phyloP scores from a whole-genome alignment of 2,888 invertebrate species.

The Brenthis hecate region DNA sequence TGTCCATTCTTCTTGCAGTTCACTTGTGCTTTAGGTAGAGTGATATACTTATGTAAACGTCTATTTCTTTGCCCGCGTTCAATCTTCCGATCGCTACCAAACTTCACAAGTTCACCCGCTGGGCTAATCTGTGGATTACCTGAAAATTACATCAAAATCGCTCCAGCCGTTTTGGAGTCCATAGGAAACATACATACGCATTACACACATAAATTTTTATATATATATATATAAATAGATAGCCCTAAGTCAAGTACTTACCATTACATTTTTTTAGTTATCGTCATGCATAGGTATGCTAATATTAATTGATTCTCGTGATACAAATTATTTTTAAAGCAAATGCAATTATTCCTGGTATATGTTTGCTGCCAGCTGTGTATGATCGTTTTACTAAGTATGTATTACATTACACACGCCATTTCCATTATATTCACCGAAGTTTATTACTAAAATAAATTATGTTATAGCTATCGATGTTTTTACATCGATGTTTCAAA shows the following conservation, averaged over 20 bases:
- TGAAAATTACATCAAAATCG: too few relatives aligned
- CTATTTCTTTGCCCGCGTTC: too few relatives aligned
- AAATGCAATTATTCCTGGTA: conserved; percentile 25
- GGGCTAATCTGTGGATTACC: too few relatives aligned
- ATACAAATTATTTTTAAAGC: conserved; percentile 17
- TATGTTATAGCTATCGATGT: neutral
- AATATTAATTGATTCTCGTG: conserved; percentile 28
- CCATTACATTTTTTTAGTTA: neutral
- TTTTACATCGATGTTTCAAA: too few relatives aligned
- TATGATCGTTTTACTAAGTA: conserved; percentile 32
- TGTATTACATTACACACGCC: conserved; percentile 10
- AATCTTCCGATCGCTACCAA: too few relatives aligned
- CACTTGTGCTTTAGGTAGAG: too few relatives aligned
- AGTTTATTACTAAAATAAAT: conserved; percentile 11
- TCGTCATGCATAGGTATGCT: conserved; percentile 5
- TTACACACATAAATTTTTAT: too few relatives aligned
- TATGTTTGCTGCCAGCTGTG: conserved; percentile 30
- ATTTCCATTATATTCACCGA: conserved; percentile 10
- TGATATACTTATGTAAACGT: too few relatives aligned
- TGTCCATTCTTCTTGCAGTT: too few relatives aligned
- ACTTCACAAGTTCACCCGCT: too few relatives aligned
- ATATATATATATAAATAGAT: neutral
- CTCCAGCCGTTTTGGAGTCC: too few relatives aligned
- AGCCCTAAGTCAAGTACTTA: neutral
- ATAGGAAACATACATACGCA: too few relatives aligned